Base-by-base conservation (phyloP, 2,888 invertebrate genomes). In the Dermolepida albohirtum region DNA sequence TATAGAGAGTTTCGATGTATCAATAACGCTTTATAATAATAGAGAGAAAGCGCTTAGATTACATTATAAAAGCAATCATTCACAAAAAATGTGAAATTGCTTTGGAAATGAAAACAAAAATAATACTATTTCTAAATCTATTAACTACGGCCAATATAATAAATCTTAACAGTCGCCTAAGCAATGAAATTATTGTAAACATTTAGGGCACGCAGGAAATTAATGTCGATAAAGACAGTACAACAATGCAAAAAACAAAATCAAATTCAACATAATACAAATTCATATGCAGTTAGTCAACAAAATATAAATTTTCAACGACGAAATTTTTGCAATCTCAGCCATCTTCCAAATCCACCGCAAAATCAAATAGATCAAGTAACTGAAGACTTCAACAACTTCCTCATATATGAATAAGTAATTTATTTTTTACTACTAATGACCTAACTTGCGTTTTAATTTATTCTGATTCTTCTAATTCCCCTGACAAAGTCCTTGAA, bases 131-230 rank as follows among this genome's bases (percentile, higher is more conserved):
- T n/a, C n/a, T n/a, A n/a, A n/a, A n/a, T n/a, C n/a, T n/a, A n/a
- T n/a, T n/a, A n/a, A n/a, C n/a, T 17, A 49, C 16, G 59, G 22
- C 59, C 54, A 27, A 59, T 63, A 29, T 63, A 62, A 27, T 47
- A 1, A 14, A 47, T 14, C 16, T 14, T 14, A 47, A 47, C 47
- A 47, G 14, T 4, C 29, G 12, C 27, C 47, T 16, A 70, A 70
- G 49, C 50, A 70, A 12, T 71, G 71, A 12, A 34, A 47, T 10
- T 70, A 71, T 43, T 71, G 68, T 41, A 71, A 70, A 57, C 71
- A 68, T 16, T 11, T 16, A 5, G 68, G 71, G 7, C 64, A 71
- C 39, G 10, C 63, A 44, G 71, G 71, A 1, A 12, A 64, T 10
- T 68, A 71, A 66, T 71, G 71, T 57, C 52, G 70, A 11, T 71